Conservation (phyloP, 2,113 vertebrate species). For the Chlamydotis undulata region DNA sequence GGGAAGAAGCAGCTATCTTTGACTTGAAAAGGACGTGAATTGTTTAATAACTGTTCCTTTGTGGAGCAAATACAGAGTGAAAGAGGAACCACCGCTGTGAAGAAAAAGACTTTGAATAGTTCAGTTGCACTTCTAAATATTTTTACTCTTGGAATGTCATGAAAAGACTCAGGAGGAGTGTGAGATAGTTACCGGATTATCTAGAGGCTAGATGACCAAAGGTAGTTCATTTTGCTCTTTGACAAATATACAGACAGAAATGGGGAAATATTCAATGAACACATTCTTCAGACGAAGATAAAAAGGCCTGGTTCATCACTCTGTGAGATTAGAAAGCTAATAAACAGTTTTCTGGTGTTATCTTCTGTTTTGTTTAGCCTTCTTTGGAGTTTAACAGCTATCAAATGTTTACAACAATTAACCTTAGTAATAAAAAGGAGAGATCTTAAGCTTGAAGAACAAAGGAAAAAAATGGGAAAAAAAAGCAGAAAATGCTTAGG, state of each 20-base stretch:
- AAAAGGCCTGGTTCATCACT: not conserved
- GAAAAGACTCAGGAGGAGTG: not conserved
- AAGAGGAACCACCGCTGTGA: not conserved
- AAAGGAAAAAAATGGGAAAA: fast-evolving
- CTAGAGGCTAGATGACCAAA: not conserved
- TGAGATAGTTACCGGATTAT: not conserved
- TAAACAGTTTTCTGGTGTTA: not conserved
- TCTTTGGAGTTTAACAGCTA: not conserved
- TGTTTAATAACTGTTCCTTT: not conserved
- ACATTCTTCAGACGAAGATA: not conserved
- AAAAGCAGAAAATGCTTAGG: not conserved
- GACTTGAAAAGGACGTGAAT: not conserved
- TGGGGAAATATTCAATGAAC: not conserved
- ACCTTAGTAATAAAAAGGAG: not conserved
- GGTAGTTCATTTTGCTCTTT: not conserved
- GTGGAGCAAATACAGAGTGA: not conserved
- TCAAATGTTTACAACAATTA: not conserved
- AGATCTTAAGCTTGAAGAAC: not conserved
- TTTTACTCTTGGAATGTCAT: not conserved
- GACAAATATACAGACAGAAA: not conserved
- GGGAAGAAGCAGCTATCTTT: not conserved
- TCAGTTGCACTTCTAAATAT: not conserved
- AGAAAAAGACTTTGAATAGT: not conserved
- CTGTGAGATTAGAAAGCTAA: not conserved
- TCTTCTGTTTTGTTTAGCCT: not conserved